phyloP scores from a whole-genome alignment of 2,113 vertebrate genomes.

The Actenoides lindsayi region DNA sequence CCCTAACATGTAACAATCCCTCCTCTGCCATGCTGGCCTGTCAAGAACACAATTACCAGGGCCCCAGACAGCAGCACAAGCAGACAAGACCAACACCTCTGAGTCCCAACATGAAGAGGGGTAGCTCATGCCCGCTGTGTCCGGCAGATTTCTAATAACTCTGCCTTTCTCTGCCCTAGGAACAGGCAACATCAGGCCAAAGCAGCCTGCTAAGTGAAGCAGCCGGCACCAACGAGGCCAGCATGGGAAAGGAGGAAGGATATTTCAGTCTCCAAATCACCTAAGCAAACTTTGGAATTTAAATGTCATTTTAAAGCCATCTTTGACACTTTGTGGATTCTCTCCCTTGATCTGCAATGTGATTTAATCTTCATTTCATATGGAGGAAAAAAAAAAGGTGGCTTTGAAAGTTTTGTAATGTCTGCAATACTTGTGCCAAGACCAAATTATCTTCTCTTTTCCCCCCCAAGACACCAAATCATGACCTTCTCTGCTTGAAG shows the following conservation, averaged over 20 bases:
- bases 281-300: neutral
- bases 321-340: neutral
- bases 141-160: neutral
- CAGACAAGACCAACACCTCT: neutral
- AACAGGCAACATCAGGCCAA: neutral
- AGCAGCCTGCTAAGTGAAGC: neutral
- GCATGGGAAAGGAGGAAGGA: neutral
- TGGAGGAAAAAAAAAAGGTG: neutral
- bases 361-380: neutral
- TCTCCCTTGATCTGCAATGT: neutral
- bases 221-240: neutral
- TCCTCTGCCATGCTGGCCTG: neutral
- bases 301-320: neutral
- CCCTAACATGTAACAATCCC: no score
- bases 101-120: neutral
- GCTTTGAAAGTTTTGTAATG: accelerated
- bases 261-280: neutral
- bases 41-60: neutral
- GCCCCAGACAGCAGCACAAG: neutral
- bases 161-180: neutral
- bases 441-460: neutral
- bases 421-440: neutral
- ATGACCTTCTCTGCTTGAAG: neutral
- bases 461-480: no score
- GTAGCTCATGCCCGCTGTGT: neutral